Evolutionary conservation across 2,113 vertebrate genomes (phyloP).

Genomic region (Dermatemys mawii): DNA sequence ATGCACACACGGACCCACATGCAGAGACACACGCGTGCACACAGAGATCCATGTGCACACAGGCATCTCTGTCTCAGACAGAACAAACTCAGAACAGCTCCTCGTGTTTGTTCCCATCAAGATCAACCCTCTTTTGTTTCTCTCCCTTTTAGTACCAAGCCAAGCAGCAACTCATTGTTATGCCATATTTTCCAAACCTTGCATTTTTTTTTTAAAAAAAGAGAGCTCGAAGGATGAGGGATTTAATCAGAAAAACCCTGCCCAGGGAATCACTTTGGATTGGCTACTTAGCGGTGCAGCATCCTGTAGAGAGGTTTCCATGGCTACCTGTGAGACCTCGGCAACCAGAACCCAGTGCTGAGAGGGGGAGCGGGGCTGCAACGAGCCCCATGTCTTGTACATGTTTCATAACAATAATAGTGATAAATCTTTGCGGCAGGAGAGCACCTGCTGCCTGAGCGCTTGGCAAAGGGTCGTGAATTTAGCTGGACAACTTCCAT

Average conservation of each 20-base stretch:
- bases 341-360: neutral
- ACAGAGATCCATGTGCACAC: accelerated
- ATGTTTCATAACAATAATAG: neutral
- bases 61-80: accelerated
- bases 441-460: accelerated
- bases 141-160: accelerated
- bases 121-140: neutral
- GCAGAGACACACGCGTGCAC: accelerated
- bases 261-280: slow-evolving; percentile 38
- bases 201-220: neutral
- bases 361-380: neutral
- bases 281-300: slow-evolving; percentile 50
- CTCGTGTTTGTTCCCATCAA: accelerated
- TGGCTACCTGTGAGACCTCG: slow-evolving; percentile 54
- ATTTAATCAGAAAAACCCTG: neutral
- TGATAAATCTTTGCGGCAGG: accelerated
- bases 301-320: slow-evolving; percentile 66
- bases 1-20: accelerated
- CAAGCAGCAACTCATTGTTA: accelerated
- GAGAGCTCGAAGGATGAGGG: neutral
- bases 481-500: neutral
- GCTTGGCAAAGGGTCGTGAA: accelerated
- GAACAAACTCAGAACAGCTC: accelerated
- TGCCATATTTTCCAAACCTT: accelerated
- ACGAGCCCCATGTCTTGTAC: neutral